phyloP scores from a whole-genome alignment of 2,888 invertebrate species.

The Oxyscelio sp. region DNA sequence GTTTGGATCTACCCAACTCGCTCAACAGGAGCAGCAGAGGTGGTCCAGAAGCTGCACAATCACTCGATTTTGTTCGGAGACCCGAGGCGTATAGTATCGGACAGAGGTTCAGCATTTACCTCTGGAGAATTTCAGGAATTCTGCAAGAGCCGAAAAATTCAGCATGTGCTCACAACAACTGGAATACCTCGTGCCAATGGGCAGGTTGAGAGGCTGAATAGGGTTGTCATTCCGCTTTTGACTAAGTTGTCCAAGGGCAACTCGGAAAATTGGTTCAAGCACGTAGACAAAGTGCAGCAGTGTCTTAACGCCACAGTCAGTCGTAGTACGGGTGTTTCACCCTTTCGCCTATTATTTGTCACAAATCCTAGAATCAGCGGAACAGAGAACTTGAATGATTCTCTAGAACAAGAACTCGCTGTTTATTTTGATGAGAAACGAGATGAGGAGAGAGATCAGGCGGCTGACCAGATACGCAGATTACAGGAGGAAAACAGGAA shows the following conservation, averaged over 20 bases:
- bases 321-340: not conserved
- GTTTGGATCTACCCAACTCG: no score
- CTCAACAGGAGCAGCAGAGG: no score
- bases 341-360: not conserved
- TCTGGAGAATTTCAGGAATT: no score
- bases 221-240: not conserved
- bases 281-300: not conserved
- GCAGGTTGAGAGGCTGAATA: not conserved
- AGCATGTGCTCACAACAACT: no score
- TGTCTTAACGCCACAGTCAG: not conserved
- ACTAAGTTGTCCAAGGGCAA: not conserved
- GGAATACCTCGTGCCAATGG: no score
- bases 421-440: not conserved
- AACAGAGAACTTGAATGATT: not conserved
- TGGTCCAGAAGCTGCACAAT: no score
- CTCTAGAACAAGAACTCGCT: not conserved
- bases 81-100: no score
- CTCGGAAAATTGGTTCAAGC: not conserved
- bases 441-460: not conserved
- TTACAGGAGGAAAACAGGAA: slow-evolving; percentile 25
- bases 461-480: not conserved
- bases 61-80: no score
- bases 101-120: no score
- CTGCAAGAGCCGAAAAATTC: no score
- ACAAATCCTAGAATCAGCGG: not conserved